A percentile compares a stretch with the other conserved stretches of the same genome.
Evolutionary conservation across 2,113 vertebrate species (phyloP).

Genomic region (Crotalus helleri): DNA sequence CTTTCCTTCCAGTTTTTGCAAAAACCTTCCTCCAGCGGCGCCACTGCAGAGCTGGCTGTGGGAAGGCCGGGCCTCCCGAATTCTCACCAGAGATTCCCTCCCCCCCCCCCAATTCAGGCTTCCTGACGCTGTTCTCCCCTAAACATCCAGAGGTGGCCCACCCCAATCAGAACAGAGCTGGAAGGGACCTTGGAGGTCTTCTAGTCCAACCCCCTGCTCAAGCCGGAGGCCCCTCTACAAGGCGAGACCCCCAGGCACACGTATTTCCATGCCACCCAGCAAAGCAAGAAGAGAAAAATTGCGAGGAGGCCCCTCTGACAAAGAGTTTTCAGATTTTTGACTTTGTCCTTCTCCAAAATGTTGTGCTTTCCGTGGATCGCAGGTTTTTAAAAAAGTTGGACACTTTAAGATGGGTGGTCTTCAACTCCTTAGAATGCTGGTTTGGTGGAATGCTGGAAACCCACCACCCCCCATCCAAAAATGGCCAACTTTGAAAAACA

Average conservation of each 20-base stretch:
- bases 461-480: not conserved
- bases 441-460: too few relatives aligned
- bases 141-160: not conserved
- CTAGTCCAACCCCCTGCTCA: not conserved
- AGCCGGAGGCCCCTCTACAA: not conserved
- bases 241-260: not conserved
- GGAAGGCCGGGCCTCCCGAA: constrained; percentile 69
- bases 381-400: not conserved
- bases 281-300: not conserved
- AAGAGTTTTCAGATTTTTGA: not conserved
- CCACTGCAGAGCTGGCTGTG: constrained; percentile 69
- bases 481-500: not conserved
- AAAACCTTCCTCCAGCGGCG: constrained; percentile 62
- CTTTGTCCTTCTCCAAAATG: not conserved
- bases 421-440: too few relatives aligned
- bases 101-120: constrained; percentile 54
- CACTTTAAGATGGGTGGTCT: not conserved
- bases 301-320: not conserved
- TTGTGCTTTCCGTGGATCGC: not conserved
- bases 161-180: not conserved
- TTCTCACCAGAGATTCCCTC: constrained; percentile 74
- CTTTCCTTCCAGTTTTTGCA: constrained; percentile 74
- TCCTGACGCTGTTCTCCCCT: constrained; percentile 19
- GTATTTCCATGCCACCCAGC: not conserved
- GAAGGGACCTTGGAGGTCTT: not conserved